Base-by-base conservation (phyloP, 1,140 invertebrate genomes). In the Sycophila sp. region DNA sequence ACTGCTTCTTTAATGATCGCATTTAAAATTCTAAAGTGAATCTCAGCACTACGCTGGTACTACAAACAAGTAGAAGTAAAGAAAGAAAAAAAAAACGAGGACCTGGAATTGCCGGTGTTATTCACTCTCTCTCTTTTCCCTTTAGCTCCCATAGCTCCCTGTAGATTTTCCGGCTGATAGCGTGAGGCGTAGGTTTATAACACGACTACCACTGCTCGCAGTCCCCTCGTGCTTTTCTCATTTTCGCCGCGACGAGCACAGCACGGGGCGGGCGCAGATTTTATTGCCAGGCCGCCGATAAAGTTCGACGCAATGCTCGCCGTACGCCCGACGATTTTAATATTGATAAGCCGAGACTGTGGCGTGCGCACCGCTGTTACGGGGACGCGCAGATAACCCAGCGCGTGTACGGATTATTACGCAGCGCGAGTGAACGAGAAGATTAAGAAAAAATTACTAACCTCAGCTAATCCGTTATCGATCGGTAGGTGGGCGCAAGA, bases 341-440 rank as follows among this genome's bases (percentile, higher is more conserved):
- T 68, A 68, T 49, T 28, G 66, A 68, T 68, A 68, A 68, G 40
- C 30, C 40, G 34, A 55, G 40, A 30, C 36, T 65, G n/a, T n/a
- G 32, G 34, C 22, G 60, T 13, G 30, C 10, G 19, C 42, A 47
- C 24, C 19, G 42, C 19, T 19, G 4, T 47, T 0, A 17, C n/a
- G 3, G 11, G 8, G 11, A n/a, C 38, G 11, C 38, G n/a, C n/a
- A n/a, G n/a, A n/a, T n/a, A n/a, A n/a, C n/a, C n/a, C n/a, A 15
- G 38, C 11, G 38, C 38, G 2, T 40, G 19, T 42, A 40, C 8
- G 49, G 49, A 53, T 53, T 30, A 22, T n/a, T 11, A 28, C 47
- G 24, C n/a, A 24, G 28, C 24, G 24, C 22, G 47, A 51, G 8
- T 40, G 10, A 6, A 15, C n/a, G 19, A 6, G n/a, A 17, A 2